These are phyloP conservation scores for Pangasius larnaudii DNA, from an alignment of 2,797 vertebrate genomes.

Conservation along the genomic window DNA sequence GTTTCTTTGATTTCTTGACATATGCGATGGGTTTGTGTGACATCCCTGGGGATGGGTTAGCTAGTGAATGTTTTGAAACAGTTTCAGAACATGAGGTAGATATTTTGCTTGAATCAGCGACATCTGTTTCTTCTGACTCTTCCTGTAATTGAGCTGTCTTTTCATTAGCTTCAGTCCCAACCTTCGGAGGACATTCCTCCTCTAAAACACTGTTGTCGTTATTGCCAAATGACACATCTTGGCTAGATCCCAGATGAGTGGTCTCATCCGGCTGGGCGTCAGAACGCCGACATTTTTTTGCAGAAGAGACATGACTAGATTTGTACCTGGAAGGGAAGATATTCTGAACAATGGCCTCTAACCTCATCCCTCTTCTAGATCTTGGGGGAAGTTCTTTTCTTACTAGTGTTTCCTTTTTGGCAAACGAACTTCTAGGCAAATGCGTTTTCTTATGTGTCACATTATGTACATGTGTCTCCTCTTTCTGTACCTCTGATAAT, in stretches of 20 bases:
- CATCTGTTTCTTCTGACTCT: slow-evolving; percentile 55
- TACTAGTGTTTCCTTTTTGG: slow-evolving; percentile 60
- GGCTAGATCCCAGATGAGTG: slow-evolving; percentile 25
- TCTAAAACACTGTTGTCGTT: not conserved
- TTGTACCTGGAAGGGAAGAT: slow-evolving; percentile 73
- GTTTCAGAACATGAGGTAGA: slow-evolving; percentile 73
- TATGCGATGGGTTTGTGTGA: slow-evolving; percentile 8
- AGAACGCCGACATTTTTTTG: slow-evolving; percentile 60
- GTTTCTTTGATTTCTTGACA: slow-evolving; percentile 51
- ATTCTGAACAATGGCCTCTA: slow-evolving; percentile 79
- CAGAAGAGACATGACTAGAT: slow-evolving; percentile 61
- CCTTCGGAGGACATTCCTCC: slow-evolving; percentile 36
- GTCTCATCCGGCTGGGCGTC: slow-evolving; percentile 38
- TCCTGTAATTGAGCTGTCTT: slow-evolving; percentile 47
- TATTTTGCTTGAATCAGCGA: slow-evolving; percentile 60
- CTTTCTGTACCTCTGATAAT: slow-evolving; percentile 57
- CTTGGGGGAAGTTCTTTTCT: slow-evolving; percentile 72
- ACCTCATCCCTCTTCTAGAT: slow-evolving; percentile 69
- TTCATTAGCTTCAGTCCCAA: slow-evolving; percentile 54
- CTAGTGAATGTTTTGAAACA: slow-evolving; percentile 55
- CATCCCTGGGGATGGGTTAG: slow-evolving; percentile 55
- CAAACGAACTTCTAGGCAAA: slow-evolving; percentile 63
- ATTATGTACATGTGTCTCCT: slow-evolving; percentile 46
- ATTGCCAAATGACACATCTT: slow-evolving; percentile 25
- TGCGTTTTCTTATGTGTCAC: slow-evolving; percentile 45